A percentile compares a stretch with the other conserved stretches of the same genome.
Evolutionary conservation across 1,140 invertebrate genomes (phyloP).

Genomic region (Drosophila subpulchrella): DNA sequence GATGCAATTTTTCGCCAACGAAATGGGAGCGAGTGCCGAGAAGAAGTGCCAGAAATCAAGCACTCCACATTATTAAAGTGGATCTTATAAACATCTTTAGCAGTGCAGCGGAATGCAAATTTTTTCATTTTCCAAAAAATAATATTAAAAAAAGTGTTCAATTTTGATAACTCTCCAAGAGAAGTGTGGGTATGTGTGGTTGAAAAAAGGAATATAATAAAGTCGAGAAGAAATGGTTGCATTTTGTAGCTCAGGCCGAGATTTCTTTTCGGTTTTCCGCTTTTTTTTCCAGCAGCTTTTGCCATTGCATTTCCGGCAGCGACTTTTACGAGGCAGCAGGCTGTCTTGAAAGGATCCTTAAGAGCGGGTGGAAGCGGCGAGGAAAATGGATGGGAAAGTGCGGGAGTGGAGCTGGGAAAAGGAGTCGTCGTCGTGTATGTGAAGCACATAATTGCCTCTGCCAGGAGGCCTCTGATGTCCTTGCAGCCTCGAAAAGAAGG

Average conservation of each 20-base stretch:
- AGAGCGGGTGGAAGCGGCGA: constrained; percentile 4
- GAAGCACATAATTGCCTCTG: constrained; percentile 82
- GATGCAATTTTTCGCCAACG: constrained; percentile 56
- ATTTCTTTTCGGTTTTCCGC: constrained; percentile 47
- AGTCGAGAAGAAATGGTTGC: constrained; percentile 50
- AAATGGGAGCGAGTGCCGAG: background rate
- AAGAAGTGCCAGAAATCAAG: constrained; percentile 60
- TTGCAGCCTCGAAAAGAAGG: constrained; percentile 59
- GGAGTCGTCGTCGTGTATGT: constrained; percentile 30
- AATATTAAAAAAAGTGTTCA: constrained; percentile 59
- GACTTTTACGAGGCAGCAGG: constrained; percentile 65
- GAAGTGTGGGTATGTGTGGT: constrained; percentile 4
- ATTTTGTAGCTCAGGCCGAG: constrained; percentile 56
- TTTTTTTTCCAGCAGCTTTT: constrained; percentile 25
- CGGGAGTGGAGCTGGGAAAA: background rate
- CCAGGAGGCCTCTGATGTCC: constrained; percentile 46
- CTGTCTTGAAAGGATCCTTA: constrained; percentile 56
- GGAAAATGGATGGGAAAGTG: constrained; percentile 13
- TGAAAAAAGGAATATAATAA: constrained; percentile 1
- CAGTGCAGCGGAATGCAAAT: constrained; percentile 44
- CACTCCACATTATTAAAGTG: constrained; percentile 82
- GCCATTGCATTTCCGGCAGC: constrained; percentile 70
- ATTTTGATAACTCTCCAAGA: constrained; percentile 73
- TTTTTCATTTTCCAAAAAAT: constrained; percentile 22
- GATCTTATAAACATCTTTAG: constrained; percentile 75